phyloP scores from a whole-genome alignment of 2,888 invertebrate genomes.

The Lapara coniferarum region DNA sequence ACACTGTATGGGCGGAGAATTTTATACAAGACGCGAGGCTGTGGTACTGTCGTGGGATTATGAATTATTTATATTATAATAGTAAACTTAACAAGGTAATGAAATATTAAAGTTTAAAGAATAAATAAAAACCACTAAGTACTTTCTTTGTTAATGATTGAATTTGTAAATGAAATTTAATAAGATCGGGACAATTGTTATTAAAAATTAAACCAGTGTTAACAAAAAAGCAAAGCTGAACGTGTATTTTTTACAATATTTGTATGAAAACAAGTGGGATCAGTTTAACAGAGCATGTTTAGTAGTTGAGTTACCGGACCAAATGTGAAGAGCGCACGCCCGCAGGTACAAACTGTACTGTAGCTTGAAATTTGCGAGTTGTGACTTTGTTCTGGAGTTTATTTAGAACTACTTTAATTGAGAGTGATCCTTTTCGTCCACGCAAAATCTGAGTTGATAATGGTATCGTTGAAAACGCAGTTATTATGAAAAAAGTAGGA shows the following conservation, averaged over 20 bases:
- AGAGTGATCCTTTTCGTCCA: too few relatives aligned
- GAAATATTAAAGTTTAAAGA: too few relatives aligned
- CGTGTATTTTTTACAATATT: constrained; percentile 10
- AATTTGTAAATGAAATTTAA: too few relatives aligned
- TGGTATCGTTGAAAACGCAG: too few relatives aligned
- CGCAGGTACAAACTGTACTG: constrained; percentile 15
- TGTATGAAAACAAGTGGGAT: background rate
- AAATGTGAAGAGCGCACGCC: constrained; percentile 9
- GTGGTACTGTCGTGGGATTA: background rate
- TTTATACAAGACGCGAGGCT: background rate
- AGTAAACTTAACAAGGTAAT: too few relatives aligned
- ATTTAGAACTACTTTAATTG: background rate
- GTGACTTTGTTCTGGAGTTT: constrained; percentile 10
- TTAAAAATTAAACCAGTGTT: background rate
- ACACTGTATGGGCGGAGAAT: background rate
- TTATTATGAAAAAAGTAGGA: too few relatives aligned
- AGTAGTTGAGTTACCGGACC: constrained; percentile 10
- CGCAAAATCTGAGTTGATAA: too few relatives aligned
- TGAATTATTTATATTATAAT: too few relatives aligned
- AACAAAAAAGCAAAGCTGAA: background rate
- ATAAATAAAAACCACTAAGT: too few relatives aligned
- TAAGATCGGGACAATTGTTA: background rate
- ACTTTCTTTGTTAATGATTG: too few relatives aligned
- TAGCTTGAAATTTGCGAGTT: constrained; percentile 14
- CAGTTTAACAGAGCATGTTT: constrained; percentile 8